Evolutionary conservation across 1,140 invertebrate species (phyloP).

Genomic region (Drosophila elegans): DNA sequence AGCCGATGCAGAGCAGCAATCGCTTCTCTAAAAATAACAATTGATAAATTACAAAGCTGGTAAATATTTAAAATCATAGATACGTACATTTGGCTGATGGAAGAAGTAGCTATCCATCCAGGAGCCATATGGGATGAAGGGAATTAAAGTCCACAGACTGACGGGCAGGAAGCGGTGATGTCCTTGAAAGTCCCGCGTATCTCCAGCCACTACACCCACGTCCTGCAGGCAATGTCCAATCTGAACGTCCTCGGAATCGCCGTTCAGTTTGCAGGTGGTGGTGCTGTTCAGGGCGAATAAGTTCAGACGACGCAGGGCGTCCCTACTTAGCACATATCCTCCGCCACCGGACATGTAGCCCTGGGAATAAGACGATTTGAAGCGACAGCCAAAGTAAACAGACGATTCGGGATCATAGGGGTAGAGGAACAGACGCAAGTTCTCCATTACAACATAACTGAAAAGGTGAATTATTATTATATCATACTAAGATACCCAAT

Average conservation of each 20-base stretch:
- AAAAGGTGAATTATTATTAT: no score
- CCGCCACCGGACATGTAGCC: constrained; percentile 97
- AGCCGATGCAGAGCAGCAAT: constrained; percentile 94
- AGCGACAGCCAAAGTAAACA: constrained; percentile 94
- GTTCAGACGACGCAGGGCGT: constrained; percentile 90
- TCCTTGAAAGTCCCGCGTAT: constrained; percentile 92
- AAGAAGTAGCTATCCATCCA: constrained; percentile 32
- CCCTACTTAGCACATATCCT: constrained; percentile 94
- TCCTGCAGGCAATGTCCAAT: constrained; percentile 95
- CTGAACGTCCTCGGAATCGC: constrained; percentile 95
- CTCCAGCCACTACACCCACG: constrained; percentile 93
- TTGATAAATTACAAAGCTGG: neutral
- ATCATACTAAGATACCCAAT: neutral
- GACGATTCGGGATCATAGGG: constrained; percentile 89
- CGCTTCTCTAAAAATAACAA: constrained; percentile 87
- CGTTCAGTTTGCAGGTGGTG: constrained; percentile 87
- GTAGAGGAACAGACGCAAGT: constrained; percentile 94
- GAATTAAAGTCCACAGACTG: constrained; percentile 86
- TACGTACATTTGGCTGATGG: constrained; percentile 86
- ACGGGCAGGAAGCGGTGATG: constrained; percentile 96
- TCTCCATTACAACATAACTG: constrained; percentile 95
- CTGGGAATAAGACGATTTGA: constrained; percentile 88
- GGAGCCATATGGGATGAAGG: neutral
- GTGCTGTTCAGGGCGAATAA: constrained; percentile 89
- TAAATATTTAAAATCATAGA: neutral